Evolutionary conservation across 2,888 invertebrate genomes (phyloP), one percentile per base, ranked within the genome.

Genomic region (Agrenia bidenticulata): DNA sequence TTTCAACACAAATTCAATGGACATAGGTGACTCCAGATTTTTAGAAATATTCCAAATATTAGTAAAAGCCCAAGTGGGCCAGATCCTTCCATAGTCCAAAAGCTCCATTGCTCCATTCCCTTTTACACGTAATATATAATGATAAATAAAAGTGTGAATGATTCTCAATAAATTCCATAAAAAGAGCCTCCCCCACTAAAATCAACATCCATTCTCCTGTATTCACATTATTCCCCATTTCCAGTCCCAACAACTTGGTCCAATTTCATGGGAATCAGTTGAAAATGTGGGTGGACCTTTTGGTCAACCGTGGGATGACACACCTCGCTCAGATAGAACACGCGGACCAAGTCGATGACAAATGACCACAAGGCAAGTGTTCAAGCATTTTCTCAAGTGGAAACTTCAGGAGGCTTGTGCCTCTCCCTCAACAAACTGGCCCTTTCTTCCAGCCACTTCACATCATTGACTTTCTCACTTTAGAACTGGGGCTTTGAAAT

Each of bases 311-410:
- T 51, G 9, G 51, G 51, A 51, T 51, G 67, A 70, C 67, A 66
- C 63, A 53, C 68, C 64, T 66, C 67, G 67, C 57, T 50, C 54
- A n/a, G n/a, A n/a, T n/a, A n/a, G 24, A 26, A 15, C 21, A 51
- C 9, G 24, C 13, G 51, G 41, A 13, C 23, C 21, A 27, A 42
- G 17, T 23, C 50, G 67, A 69, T 72, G 72, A 72, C 72, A 72
- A 72, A 72, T 72, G 72, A 69, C 66, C 68, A 67, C 66, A 66
- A 63, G 69, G 57, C 32, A 59, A 51, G 62, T 51, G 32, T 19
- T 13, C 45, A 63, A 60, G 32, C 39, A 57, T 62, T 61, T 24
- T 60, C 61, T 70, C 62, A 63, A 64, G 66, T 66, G 64, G 66
- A 66, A 64, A 62, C 50, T 61, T 51, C 50, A 19, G 49, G 66